Percentiles rank a stretch among this genome's conserved stretches.
Conservation (phyloP, 2,113 vertebrate species). For the Pandion haliaetus region DNA sequence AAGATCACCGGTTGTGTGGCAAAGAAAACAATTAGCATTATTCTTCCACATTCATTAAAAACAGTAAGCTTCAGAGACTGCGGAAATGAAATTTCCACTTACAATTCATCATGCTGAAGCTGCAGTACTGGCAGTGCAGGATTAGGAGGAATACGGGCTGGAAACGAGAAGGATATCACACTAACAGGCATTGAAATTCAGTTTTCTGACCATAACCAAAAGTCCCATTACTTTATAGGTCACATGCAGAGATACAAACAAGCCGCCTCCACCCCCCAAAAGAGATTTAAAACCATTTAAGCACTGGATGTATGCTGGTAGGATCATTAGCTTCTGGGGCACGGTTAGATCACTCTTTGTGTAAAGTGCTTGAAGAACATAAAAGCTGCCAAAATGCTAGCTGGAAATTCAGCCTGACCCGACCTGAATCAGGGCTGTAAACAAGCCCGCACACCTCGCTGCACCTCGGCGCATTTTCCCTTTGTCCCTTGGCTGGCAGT, state of each 20-base stretch:
- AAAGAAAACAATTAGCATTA: background rate
- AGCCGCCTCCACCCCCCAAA: background rate
- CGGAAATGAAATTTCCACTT: background rate
- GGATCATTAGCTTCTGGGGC: background rate
- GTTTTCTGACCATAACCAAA: background rate
- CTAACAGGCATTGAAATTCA: background rate
- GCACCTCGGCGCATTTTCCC: background rate
- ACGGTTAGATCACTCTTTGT: background rate
- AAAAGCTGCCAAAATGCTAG: background rate
- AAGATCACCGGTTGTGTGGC: background rate
- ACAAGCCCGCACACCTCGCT: fast-evolving
- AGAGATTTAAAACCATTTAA: background rate
- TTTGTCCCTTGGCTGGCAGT: background rate
- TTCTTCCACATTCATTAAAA: background rate
- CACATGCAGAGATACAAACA: background rate
- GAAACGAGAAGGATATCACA: background rate
- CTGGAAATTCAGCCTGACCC: background rate
- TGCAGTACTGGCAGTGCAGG: background rate
- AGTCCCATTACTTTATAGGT: background rate
- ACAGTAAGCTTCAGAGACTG: background rate
- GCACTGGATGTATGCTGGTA: background rate
- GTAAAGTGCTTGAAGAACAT: conserved; percentile 14
- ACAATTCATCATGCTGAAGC: background rate
- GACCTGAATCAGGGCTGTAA: background rate
- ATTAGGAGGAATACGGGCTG: background rate